These are phyloP conservation scores for Podarcis muralis DNA, from an alignment of 2,113 vertebrate species.

Conservation along the genomic window DNA sequence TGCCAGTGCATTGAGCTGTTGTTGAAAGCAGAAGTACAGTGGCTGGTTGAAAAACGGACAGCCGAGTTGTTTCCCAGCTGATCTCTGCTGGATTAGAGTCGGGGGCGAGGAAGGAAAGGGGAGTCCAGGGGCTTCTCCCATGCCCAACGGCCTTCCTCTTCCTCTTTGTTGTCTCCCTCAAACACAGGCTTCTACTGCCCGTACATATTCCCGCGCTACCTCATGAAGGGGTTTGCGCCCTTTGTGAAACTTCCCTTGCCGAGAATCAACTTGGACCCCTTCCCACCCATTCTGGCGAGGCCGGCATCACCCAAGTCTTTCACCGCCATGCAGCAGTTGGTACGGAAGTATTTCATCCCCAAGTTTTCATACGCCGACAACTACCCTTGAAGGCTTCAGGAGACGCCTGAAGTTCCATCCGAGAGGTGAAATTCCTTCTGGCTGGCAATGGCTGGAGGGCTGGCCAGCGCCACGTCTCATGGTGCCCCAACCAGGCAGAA, in stretches of 20 bases:
- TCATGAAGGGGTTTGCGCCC: conserved; percentile 29
- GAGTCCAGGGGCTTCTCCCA: not conserved
- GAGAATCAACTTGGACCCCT: not conserved
- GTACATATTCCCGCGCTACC: not conserved
- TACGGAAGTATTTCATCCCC: conserved; percentile 19
- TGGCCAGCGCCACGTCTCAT: no score
- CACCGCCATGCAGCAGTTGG: not conserved
- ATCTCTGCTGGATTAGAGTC: no score
- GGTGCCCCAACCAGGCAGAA: not conserved
- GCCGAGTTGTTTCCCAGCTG: no score
- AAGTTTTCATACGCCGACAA: conserved; percentile 1
- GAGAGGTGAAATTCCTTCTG: not conserved
- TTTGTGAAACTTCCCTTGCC: conserved; percentile 23
- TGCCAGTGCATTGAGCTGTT: no score
- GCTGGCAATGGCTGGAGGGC: not conserved
- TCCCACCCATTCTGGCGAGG: not conserved
- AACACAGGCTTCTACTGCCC: conserved; percentile 3
- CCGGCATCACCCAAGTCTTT: not conserved
- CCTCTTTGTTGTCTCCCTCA: not conserved
- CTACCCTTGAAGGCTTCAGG: not conserved
- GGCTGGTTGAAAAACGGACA: no score
- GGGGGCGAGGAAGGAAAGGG: no score
- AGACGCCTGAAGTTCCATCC: not conserved
- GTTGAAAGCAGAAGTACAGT: no score
- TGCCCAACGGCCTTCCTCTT: not conserved